These are phyloP conservation scores for Holothuria leucospilota DNA, from an alignment of 53 echinoderm and acorn worm species.

Conservation along the genomic window DNA sequence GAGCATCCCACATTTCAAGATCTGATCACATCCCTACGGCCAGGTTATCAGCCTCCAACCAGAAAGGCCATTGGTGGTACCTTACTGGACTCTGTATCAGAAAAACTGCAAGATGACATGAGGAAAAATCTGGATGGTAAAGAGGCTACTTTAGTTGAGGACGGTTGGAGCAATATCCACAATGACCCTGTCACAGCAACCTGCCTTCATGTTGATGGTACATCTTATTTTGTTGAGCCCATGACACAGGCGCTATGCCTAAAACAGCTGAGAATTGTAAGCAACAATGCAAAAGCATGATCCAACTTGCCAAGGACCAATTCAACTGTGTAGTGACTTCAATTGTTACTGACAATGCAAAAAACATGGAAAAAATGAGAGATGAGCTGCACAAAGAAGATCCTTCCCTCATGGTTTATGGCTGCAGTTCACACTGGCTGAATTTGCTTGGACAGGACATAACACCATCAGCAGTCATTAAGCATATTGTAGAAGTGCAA, in stretches of 20 bases:
- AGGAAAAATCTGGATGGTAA: constrained; percentile 28
- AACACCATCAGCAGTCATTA: constrained; percentile 2
- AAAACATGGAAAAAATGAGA: background rate
- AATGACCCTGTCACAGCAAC: constrained; percentile 32
- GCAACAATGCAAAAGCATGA: background rate
- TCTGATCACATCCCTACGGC: constrained; percentile 7
- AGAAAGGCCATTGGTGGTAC: constrained; percentile 21
- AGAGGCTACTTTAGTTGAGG: constrained; percentile 23
- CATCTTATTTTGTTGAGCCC: constrained; percentile 20
- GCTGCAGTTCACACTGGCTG: background rate
- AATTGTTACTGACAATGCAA: too few species aligned
- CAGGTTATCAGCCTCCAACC: constrained; percentile 26
- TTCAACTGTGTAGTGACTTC: constrained; percentile 7
- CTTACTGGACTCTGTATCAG: background rate
- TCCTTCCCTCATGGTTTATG: constrained; percentile 20
- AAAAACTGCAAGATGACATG: constrained; percentile 10
- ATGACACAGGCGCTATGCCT: constrained; percentile 14
- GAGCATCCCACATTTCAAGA: constrained; percentile 12
- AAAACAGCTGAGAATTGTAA: constrained; percentile 30
- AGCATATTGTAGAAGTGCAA: constrained; percentile 9
- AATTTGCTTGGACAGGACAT: background rate
- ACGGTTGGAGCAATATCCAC: constrained; percentile 36
- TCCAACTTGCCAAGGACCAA: background rate
- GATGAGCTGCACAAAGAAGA: constrained; percentile 4
- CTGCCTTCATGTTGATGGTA: constrained; percentile 20